Conservation (phyloP, 2,888 invertebrate species). For the Achlya flavicornis region DNA sequence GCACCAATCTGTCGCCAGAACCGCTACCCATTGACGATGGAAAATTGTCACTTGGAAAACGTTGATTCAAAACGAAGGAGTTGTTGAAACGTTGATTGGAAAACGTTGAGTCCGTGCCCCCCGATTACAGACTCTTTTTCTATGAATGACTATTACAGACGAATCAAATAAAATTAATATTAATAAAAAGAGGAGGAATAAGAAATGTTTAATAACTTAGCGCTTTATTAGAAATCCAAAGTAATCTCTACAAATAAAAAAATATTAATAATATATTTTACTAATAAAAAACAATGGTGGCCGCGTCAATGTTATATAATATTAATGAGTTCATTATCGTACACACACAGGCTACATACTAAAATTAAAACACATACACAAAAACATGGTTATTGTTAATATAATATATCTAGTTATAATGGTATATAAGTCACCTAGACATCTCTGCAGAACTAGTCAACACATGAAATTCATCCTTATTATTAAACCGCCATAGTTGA, state of each 20-base stretch:
- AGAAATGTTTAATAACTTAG: slow-evolving; percentile 47
- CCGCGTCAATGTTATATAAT: not conserved
- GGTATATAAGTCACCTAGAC: not conserved
- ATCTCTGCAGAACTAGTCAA: not conserved
- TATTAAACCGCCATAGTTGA: not conserved
- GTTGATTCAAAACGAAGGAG: too few species aligned
- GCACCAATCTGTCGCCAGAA: too few species aligned
- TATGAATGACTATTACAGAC: too few species aligned
- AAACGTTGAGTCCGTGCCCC: too few species aligned
- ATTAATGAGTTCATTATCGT: not conserved
- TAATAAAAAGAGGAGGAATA: too few species aligned
- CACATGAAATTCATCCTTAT: not conserved
- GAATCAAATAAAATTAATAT: not conserved
- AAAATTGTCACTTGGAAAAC: too few species aligned
- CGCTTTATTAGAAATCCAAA: slow-evolving; percentile 61
- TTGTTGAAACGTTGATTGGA: too few species aligned
- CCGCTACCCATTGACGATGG: too few species aligned
- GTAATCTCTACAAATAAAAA: slow-evolving; percentile 47
- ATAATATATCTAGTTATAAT: not conserved
- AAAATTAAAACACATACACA: not conserved
- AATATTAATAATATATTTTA: slow-evolving; percentile 24
- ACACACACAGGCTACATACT: not conserved
- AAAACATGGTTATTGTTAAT: not conserved
- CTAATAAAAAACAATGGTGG: not conserved
- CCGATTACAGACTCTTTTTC: too few species aligned